These are phyloP conservation scores for Heterotis niloticus DNA, from an alignment of 2,113 vertebrate species.

Conservation along the genomic window DNA sequence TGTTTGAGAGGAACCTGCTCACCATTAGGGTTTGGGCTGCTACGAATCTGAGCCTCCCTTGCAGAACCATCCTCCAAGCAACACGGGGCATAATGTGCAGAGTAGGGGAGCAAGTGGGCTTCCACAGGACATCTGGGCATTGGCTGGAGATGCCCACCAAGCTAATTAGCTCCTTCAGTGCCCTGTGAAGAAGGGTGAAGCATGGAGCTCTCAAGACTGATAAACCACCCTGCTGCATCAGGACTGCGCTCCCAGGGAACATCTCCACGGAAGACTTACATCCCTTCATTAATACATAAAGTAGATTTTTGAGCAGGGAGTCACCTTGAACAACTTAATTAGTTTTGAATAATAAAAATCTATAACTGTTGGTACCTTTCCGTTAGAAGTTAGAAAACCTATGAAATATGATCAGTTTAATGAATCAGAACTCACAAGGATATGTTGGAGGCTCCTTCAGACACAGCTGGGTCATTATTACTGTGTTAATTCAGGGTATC, in stretches of 20 bases:
- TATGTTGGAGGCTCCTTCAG: too few relatives aligned
- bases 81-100: background rate
- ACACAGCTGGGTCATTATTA: too few relatives aligned
- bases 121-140: background rate
- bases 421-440: too few relatives aligned
- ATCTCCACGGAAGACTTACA: background rate
- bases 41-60: background rate
- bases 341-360: background rate
- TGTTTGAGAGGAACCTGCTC: background rate
- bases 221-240: background rate
- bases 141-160: background rate
- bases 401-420: too few relatives aligned
- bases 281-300: background rate
- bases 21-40: background rate
- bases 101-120: background rate
- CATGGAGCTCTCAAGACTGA: background rate
- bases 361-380: too few relatives aligned
- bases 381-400: too few relatives aligned
- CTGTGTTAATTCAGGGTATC: too few relatives aligned
- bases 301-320: background rate
- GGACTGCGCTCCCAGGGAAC: background rate
- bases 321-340: slow-evolving; percentile 13
- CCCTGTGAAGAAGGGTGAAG: background rate
- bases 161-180: slow-evolving; percentile 8
- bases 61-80: background rate